Conservation (phyloP, 2,797 vertebrate species). For the Triplophysa bombifrons region DNA sequence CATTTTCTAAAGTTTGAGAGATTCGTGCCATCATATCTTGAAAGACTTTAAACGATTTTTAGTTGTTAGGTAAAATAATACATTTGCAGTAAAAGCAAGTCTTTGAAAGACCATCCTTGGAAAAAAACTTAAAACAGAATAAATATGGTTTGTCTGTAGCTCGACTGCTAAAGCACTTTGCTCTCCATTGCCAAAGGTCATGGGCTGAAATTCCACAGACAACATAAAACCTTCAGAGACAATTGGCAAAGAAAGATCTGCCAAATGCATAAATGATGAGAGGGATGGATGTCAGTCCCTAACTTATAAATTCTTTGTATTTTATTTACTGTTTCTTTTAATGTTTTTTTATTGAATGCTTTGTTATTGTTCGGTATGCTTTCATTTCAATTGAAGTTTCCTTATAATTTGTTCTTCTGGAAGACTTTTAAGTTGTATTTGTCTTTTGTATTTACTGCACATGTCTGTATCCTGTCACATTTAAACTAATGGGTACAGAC, state of each 20-base stretch:
- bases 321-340: conserved; percentile 42
- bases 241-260: not conserved
- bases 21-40: not conserved
- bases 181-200: not conserved
- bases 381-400: not conserved
- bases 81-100: not conserved
- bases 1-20: not conserved
- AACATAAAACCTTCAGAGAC: not conserved
- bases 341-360: conserved; percentile 13
- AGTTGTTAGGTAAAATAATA: too few relatives aligned
- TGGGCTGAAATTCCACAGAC: not conserved
- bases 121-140: not conserved
- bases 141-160: not conserved
- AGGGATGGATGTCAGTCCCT: not conserved
- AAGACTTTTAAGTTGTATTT: not conserved
- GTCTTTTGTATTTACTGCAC: conserved; percentile 1
- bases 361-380: not conserved
- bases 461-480: not conserved
- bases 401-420: not conserved
- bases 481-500: conserved; percentile 12
- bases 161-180: too few relatives aligned
- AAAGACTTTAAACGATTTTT: not conserved
- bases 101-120: not conserved
- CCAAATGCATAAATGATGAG: not conserved
- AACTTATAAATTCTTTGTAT: conserved; percentile 17